Evolutionary conservation across 2,888 invertebrate genomes (phyloP), one percentile per base, ranked within the genome.

Genomic region (Rosalia funebris): DNA sequence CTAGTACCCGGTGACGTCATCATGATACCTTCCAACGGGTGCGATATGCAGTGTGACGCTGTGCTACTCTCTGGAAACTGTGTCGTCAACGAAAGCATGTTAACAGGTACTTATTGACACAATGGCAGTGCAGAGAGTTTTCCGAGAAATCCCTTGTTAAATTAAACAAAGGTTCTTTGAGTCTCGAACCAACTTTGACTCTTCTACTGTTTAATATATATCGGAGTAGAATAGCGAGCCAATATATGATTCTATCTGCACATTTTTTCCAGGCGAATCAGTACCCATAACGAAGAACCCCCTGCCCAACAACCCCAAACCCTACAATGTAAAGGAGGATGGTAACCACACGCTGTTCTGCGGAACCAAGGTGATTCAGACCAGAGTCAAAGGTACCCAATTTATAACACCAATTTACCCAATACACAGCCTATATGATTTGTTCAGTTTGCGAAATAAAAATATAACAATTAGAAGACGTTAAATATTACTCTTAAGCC

Each of bases 21-120:
- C 39, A 86, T 92, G 65, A 87, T 97, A 69, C 95, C 96, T 0
- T 83, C 90, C 0, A 85, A 87, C 57, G 95, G 95, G 0, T 93
- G 94, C 79, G 84, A 88, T n/a, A 88, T 97, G 90, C 91, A 91
- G 60, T 96, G 95, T 78, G 97, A 98, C 81, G 96, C 96, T 0
- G 93, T 93, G 0, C 83, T 98, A 16, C 83, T 96, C 0, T 83
- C 85, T 0, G 97, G 97, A 5, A 90, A 91, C 63, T 95, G 95
- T 63, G 93, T 97, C 59, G 87, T 97, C 10, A 96, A 97, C 77
- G 97, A 97, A 83, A 93, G 96, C 72, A 96, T 96, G 95, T 87
- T 98, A 0, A 97, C 97, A 63, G 94, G 93, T 91, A 73, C 32
- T 10, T 10, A 41, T 12, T 14, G 1, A 1, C 3, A 12, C 1